A percentile compares a stretch with the other conserved stretches of the same genome.
These are phyloP conservation scores for Chloropsis cyanopogon DNA, from an alignment of 2,113 vertebrate species.

Conservation along the genomic window DNA sequence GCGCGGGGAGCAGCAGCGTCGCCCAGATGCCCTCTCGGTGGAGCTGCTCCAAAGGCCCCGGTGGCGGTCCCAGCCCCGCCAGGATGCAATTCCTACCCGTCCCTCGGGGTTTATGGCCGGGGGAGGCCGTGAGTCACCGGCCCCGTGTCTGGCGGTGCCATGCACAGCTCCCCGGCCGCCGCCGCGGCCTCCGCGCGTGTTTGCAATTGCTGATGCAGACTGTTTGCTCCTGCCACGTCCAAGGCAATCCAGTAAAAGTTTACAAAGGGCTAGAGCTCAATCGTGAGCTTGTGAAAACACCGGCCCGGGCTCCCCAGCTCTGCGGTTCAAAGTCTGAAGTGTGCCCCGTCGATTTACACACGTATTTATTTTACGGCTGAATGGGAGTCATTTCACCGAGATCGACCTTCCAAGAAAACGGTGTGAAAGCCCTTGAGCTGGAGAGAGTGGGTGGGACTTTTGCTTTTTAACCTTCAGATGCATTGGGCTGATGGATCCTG, in stretches of 20 bases:
- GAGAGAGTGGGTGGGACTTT: not conserved
- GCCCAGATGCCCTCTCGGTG: not conserved
- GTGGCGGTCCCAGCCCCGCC: not conserved
- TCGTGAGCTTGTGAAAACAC: constrained; percentile 59
- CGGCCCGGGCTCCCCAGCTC: not conserved
- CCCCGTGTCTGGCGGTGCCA: constrained; percentile 50
- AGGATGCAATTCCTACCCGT: not conserved
- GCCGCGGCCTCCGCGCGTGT: not conserved
- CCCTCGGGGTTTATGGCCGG: constrained; percentile 37
- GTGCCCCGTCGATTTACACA: not conserved
- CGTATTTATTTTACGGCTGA: constrained; percentile 8
- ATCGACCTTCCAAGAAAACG: not conserved
- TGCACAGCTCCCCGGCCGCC: not conserved
- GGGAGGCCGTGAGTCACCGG: constrained; percentile 22
- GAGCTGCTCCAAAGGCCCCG: not conserved
- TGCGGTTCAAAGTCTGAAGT: constrained; percentile 64
- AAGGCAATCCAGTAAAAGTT: constrained; percentile 44
- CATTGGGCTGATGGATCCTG: accelerated
- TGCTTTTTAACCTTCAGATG: not conserved
- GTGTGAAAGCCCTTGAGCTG: not conserved
- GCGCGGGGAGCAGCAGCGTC: not conserved
- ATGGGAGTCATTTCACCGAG: not conserved
- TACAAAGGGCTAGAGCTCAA: constrained; percentile 57
- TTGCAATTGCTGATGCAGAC: constrained; percentile 41
- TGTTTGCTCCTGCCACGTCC: constrained; percentile 58